Evolutionary conservation across 2,113 vertebrate species (phyloP).

Genomic region (Rhizomys pruinosus): DNA sequence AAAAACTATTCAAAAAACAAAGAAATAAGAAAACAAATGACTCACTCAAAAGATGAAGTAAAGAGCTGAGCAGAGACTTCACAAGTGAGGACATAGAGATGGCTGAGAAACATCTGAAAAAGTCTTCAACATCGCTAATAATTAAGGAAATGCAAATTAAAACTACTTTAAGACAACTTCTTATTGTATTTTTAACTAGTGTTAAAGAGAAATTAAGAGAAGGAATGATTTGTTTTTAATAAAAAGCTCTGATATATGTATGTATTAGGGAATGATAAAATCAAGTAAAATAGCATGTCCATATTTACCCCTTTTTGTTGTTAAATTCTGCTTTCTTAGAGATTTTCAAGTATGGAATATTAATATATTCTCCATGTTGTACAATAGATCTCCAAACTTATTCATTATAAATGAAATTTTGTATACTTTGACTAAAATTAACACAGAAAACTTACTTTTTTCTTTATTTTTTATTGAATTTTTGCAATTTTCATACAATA

Average conservation of each 20-base stretch:
- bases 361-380: neutral
- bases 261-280: neutral
- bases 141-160: too few relatives aligned
- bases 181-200: constrained; percentile 2
- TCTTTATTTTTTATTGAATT: too few relatives aligned
- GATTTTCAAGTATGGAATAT: neutral
- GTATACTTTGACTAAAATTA: neutral
- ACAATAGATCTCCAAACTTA: neutral
- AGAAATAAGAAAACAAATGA: too few relatives aligned
- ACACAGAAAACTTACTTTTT: too few relatives aligned
- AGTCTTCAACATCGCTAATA: too few relatives aligned
- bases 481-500: too few relatives aligned
- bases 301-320: neutral
- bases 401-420: neutral
- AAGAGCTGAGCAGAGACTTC: too few relatives aligned
- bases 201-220: constrained; percentile 20
- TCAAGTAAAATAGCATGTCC: neutral
- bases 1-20: too few relatives aligned
- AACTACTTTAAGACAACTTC: neutral
- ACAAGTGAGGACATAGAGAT: too few relatives aligned
- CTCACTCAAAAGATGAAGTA: too few relatives aligned
- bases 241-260: neutral
- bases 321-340: neutral
- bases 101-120: too few relatives aligned
- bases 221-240: neutral